Percentiles rank a stretch among this genome's conserved stretches.
Evolutionary conservation across 2,113 vertebrate species (phyloP).

Genomic region (Apteryx owenii): DNA sequence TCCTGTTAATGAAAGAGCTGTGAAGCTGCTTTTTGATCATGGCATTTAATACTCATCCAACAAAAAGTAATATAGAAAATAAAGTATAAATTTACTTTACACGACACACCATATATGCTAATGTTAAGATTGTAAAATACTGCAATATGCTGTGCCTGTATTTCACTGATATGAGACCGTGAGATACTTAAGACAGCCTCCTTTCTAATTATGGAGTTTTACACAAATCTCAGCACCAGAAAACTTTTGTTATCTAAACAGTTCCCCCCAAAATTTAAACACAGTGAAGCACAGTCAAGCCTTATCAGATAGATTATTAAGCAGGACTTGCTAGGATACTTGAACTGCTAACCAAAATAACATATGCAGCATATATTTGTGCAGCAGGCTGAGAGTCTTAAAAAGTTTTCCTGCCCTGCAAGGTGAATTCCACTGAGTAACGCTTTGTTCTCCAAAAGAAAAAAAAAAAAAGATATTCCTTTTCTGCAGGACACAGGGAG

Average conservation of each 20-base stretch:
- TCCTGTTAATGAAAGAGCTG: background rate
- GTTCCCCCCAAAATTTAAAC: slow-evolving; percentile 45
- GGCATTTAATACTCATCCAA: background rate
- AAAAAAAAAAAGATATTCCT: background rate
- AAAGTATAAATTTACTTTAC: background rate
- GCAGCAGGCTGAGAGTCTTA: background rate
- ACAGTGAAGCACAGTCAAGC: slow-evolving; percentile 50
- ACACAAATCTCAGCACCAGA: slow-evolving; percentile 18
- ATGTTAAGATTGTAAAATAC: background rate
- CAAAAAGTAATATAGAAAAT: background rate
- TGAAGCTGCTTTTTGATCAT: background rate
- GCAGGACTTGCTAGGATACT: slow-evolving; percentile 46
- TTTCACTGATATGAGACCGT: background rate
- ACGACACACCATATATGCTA: background rate
- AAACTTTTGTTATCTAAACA: slow-evolving; percentile 56
- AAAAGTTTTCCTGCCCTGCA: background rate
- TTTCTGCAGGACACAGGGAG: background rate
- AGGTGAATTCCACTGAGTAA: background rate
- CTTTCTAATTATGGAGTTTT: slow-evolving; percentile 37
- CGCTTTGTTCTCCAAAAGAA: background rate
- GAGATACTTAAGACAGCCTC: background rate
- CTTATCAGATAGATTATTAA: slow-evolving; percentile 57
- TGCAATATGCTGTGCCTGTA: background rate
- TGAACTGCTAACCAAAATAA: slow-evolving; percentile 43
- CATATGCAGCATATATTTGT: background rate